Evolutionary conservation across 2,888 invertebrate species (phyloP).

Genomic region (Nemurella pictetii): DNA sequence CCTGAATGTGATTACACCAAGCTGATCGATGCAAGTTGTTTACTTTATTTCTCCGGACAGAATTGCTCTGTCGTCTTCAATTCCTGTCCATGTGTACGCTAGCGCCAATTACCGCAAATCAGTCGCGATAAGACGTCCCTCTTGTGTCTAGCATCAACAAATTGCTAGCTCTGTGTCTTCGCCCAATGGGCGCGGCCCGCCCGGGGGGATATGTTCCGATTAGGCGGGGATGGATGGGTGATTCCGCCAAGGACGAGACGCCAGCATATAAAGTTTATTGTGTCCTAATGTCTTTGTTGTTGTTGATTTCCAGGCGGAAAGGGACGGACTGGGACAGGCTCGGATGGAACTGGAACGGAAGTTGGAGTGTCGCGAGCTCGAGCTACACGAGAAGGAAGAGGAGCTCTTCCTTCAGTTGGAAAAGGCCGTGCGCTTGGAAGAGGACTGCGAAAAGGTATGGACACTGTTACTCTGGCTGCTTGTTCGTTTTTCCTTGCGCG

Average conservation of each 20-base stretch:
- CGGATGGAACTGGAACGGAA: slow-evolving; percentile 57
- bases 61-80: background rate
- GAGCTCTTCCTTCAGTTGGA: slow-evolving; percentile 64
- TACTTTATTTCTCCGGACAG: background rate
- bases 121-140: background rate
- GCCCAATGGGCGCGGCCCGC: background rate
- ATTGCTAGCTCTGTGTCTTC: background rate
- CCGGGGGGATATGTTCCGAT: background rate
- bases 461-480: background rate
- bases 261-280: background rate
- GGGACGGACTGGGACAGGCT: slow-evolving; percentile 59
- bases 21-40: background rate
- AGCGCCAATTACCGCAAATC: background rate
- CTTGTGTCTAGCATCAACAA: background rate
- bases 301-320: slow-evolving; percentile 55
- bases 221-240: background rate
- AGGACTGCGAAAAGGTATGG: slow-evolving; percentile 59
- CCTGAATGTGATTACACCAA: background rate
- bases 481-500: background rate
- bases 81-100: background rate
- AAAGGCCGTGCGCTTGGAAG: slow-evolving; percentile 61
- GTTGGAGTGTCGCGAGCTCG: slow-evolving; percentile 59
- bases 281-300: background rate
- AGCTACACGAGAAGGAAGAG: slow-evolving; percentile 62
- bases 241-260: background rate